These are phyloP conservation scores for Scelioninae gen. 1 DNA, from an alignment of 2,888 invertebrate genomes.

Conservation along the genomic window DNA sequence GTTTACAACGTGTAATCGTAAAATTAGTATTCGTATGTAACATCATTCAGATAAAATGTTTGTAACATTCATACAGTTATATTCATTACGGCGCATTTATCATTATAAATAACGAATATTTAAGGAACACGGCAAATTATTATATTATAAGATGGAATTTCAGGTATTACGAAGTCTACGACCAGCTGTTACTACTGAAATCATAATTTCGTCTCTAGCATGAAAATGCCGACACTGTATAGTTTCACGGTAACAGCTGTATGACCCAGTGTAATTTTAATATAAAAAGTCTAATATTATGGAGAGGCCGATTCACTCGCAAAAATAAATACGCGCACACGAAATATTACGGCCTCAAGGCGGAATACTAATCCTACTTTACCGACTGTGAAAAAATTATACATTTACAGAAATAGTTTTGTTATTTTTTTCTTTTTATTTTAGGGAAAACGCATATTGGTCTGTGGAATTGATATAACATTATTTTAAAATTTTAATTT, in stretches of 20 bases:
- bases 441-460: too few relatives aligned
- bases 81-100: background rate
- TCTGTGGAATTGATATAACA: too few relatives aligned
- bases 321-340: constrained; percentile 34
- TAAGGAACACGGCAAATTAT: constrained; percentile 23
- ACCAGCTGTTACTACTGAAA: constrained; percentile 67
- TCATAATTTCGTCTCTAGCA: constrained; percentile 67
- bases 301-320: constrained; percentile 46
- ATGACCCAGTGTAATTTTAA: constrained; percentile 67
- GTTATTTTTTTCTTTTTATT: too few relatives aligned
- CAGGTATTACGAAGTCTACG: constrained; percentile 56
- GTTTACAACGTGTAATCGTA: constrained; percentile 30
- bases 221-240: constrained; percentile 58
- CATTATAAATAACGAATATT: constrained; percentile 10
- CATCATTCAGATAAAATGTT: constrained; percentile 26
- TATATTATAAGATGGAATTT: constrained; percentile 49
- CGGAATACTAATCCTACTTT: too few relatives aligned
- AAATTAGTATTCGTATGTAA: constrained; percentile 29
- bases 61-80: background rate
- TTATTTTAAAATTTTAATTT: too few relatives aligned
- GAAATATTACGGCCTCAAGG: constrained; percentile 7
- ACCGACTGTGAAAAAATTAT: too few relatives aligned
- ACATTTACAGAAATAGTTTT: too few relatives aligned
- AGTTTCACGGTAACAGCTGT: constrained; percentile 67
- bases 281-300: constrained; percentile 66